These are phyloP conservation scores for Speoplatyrhinus poulsoni DNA, from an alignment of 2,113 vertebrate genomes.

Conservation along the genomic window DNA sequence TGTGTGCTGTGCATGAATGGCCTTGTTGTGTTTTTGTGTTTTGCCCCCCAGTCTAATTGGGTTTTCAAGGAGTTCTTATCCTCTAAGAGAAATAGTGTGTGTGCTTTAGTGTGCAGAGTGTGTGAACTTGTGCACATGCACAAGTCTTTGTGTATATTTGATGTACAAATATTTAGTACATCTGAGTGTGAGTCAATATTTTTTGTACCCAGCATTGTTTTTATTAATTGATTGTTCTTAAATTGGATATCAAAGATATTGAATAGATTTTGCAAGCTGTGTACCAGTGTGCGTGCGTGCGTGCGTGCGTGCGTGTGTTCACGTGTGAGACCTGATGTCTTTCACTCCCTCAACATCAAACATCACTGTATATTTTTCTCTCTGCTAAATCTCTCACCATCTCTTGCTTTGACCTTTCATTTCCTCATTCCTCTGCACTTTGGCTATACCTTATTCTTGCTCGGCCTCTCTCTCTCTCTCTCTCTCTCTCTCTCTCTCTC, in stretches of 20 bases:
- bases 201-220: too few relatives aligned
- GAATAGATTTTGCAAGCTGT: too few relatives aligned
- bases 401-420: too few relatives aligned
- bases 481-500: neutral
- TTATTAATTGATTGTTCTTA: too few relatives aligned
- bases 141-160: neutral
- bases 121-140: neutral
- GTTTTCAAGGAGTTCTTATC: slow-evolving; percentile 69
- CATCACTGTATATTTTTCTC: too few relatives aligned
- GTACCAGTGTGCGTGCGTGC: neutral
- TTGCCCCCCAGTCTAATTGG: slow-evolving; percentile 67
- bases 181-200: too few relatives aligned
- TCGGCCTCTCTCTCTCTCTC: neutral
- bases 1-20: slow-evolving; percentile 4
- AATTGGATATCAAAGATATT: too few relatives aligned
- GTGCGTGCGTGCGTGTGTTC: neutral
- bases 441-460: too few relatives aligned
- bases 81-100: slow-evolving; percentile 52
- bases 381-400: too few relatives aligned
- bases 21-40: slow-evolving; percentile 34
- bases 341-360: too few relatives aligned
- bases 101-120: neutral
- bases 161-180: too few relatives aligned
- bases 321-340: neutral
- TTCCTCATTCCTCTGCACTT: too few relatives aligned